Base-by-base conservation (phyloP, 2,797 vertebrate species). In the Poeciliopsis infans region DNA sequence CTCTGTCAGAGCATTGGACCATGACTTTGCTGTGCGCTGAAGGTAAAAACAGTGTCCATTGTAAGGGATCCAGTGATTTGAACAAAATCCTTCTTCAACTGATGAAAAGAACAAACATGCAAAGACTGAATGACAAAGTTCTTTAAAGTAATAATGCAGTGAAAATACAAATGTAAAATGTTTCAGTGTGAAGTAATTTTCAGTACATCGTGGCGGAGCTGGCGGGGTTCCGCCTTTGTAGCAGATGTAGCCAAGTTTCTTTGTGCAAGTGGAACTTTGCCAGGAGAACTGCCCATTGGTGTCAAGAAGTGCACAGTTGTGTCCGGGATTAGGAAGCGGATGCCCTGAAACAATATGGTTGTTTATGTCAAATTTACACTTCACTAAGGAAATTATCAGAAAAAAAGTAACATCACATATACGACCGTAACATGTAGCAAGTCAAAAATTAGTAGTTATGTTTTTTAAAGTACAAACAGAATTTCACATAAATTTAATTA, bases 241-340 rank as follows among this genome's bases (percentile, higher is more conserved):
- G 92, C 98, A 99, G 92, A 99, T 93, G 82, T 99, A 99, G 28
- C 97, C 98, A 47, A 96, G 82, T 88, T 88, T 97, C 89, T 95
- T 95, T 4, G 31, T 20, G 43, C 98, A 99, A 81, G 95, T 89
- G 45, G 93, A 87, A 81, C 89, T 97, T 89, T 97, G 95, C 98
- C 98, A 99, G 33, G 94, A 92, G 2, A 95, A 95, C 82, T 92
- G 92, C 79, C 94, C 95, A 41, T 74, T 76, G 46, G 96, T 91
- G 88, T 96, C 96, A 46, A 98, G 79, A 18, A 94, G 78, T 39
- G 94, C 98, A 87, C 98, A 99, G 80, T 90, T 96, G 88, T 96
- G 95, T 66, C 96, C 97, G 13, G 97, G 97, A 78, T 96, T 96
- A 75, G 93, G 84, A 75, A 95, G 95, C 73, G 97, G 98, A 78